Evolutionary conservation across 2,888 invertebrate species (phyloP).

Genomic region (Hofmannophila pseudospretella): DNA sequence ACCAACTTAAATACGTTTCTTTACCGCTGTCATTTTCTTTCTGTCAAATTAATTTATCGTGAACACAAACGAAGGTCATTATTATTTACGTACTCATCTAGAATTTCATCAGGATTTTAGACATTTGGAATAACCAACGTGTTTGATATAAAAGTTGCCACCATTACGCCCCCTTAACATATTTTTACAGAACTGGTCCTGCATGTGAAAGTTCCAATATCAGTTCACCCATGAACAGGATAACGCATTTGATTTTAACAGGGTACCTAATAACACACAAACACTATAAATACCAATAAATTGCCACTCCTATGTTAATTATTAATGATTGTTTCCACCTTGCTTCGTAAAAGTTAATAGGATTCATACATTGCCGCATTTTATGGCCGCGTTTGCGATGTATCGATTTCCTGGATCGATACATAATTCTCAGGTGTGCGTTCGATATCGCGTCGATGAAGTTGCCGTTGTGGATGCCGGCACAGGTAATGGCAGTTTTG

Average conservation of each 20-base stretch:
- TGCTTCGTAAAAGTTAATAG: background rate
- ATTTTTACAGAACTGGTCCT: slow-evolving; percentile 14
- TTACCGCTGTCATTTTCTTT: too few relatives aligned
- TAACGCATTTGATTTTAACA: background rate
- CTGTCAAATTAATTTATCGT: too few relatives aligned
- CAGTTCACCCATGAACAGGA: slow-evolving; percentile 1
- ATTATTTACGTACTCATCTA: too few relatives aligned
- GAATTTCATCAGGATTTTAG: too few relatives aligned
- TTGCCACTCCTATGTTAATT: slow-evolving; percentile 6
- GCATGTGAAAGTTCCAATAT: slow-evolving; percentile 23
- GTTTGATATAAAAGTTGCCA: too few relatives aligned
- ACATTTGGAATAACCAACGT: too few relatives aligned
- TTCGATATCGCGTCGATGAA: slow-evolving; percentile 12
- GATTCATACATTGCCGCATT: background rate
- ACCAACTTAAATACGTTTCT: too few relatives aligned
- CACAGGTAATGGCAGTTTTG: slow-evolving; percentile 39
- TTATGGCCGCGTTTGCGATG: slow-evolving; percentile 1
- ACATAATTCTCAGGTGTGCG: slow-evolving; percentile 8
- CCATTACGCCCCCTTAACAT: too few relatives aligned
- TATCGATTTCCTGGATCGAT: slow-evolving; percentile 7
- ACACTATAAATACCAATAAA: background rate
- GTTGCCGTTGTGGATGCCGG: slow-evolving; percentile 6
- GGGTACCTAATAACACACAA: too few relatives aligned
- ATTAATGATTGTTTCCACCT: background rate
- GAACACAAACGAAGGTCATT: too few relatives aligned